phyloP scores from a whole-genome alignment of 2,888 invertebrate genomes.

The Esperia sulphurella region DNA sequence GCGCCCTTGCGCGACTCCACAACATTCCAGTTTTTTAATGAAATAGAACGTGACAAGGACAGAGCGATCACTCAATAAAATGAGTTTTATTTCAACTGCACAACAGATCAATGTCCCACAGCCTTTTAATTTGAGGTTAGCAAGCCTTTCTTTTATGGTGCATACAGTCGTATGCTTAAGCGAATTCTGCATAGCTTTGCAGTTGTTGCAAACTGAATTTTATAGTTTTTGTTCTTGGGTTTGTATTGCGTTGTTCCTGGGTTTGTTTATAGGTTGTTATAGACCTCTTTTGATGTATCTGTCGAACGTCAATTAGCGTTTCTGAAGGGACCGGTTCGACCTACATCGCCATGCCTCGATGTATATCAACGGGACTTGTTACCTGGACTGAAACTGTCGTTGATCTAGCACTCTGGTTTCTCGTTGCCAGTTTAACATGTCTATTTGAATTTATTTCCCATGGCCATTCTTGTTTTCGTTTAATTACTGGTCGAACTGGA shows the following conservation, averaged over 20 bases:
- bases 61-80: constrained; percentile 68
- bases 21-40: constrained; percentile 48
- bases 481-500: neutral
- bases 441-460: constrained; percentile 29
- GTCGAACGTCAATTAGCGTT: constrained; percentile 69
- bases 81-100: constrained; percentile 63
- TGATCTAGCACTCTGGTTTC: constrained; percentile 36
- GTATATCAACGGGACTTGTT: constrained; percentile 46
- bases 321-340: constrained; percentile 55
- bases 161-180: constrained; percentile 48
- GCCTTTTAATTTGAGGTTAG: constrained; percentile 44
- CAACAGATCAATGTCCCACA: constrained; percentile 66
- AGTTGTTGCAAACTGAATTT: constrained; percentile 45
- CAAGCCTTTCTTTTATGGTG: constrained; percentile 47
- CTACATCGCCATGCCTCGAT: constrained; percentile 43
- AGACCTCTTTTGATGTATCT: constrained; percentile 35
- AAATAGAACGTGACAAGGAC: constrained; percentile 67
- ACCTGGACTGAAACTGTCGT: constrained; percentile 30
- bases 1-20: constrained; percentile 50
- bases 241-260: constrained; percentile 29
- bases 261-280: constrained; percentile 35
- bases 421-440: constrained; percentile 29
- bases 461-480: constrained; percentile 15
- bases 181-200: constrained; percentile 41
- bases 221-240: constrained; percentile 32